Conservation (phyloP, 2,113 vertebrate genomes). For the Smithornis capensis region DNA sequence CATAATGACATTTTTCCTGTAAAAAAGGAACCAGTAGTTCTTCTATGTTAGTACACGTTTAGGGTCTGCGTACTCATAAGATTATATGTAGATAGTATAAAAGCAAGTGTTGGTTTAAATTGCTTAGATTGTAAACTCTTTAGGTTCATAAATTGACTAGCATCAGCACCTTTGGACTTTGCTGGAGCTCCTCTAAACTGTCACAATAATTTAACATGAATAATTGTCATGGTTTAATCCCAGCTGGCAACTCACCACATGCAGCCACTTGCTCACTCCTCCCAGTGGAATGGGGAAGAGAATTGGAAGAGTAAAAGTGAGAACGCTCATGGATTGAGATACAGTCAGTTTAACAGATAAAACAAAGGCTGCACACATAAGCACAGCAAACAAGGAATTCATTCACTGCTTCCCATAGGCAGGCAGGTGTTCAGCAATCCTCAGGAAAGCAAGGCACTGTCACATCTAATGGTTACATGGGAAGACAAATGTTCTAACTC, state of each 20-base stretch:
- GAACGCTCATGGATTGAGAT: neutral
- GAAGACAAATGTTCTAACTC: neutral
- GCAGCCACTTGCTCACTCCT: neutral
- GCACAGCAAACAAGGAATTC: neutral
- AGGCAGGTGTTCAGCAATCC: neutral
- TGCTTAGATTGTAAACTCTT: neutral
- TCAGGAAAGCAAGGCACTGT: accelerated
- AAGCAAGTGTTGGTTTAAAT: neutral
- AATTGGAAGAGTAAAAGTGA: neutral
- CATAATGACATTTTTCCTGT: neutral
- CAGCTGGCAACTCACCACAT: neutral
- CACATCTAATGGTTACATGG: neutral
- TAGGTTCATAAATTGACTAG: neutral
- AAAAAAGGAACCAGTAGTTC: neutral
- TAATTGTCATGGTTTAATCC: neutral
- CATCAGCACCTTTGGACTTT: neutral
- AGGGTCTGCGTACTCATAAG: neutral
- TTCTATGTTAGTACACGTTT: neutral
- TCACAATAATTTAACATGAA: neutral
- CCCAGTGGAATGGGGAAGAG: neutral
- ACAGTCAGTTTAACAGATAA: neutral
- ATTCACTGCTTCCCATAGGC: neutral
- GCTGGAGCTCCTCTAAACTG: neutral
- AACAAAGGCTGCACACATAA: neutral
- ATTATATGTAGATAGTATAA: neutral